Evolutionary conservation across 2,113 vertebrate species (phyloP), one percentile per base, ranked within the genome.

Genomic region (Melospiza georgiana): DNA sequence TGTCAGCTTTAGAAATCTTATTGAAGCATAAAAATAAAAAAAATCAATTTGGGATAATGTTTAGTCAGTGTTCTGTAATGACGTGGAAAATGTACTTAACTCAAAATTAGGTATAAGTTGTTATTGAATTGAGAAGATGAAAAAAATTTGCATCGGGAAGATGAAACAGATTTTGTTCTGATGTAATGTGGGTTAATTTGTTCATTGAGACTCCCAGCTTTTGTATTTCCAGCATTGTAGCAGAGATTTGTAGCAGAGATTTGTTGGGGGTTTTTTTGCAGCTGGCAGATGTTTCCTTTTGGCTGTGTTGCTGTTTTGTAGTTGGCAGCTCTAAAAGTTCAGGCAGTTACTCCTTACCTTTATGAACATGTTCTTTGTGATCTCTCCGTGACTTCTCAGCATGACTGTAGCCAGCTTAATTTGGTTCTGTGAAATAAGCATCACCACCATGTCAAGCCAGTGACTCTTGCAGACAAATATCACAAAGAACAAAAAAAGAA

Each of bases 351-450:
- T 84, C 44, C 44, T 30, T 28, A 52, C 30, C 23, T 10, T 68
- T 68, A 31, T 15, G 28, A 79, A 87, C 33, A 7, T 24, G 23
- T 52, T 92, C 5, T 93, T 89, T 84, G 49, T 75, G 66, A 89
- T 41, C 16, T 89, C 21, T 28, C 23, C 75, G 0, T 78, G 77
- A 37, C 25, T 91, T 87, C n/a, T 68, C n/a, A 41, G 57, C 2
- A 1, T 73, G 54, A 9, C 44, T 91, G 11, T 75, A 82, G 49
- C n/a, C 46, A 79, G 12, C 31, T 84, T 87, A 54, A 66, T 95
- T 94, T 95, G n/a, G 8, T 89, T 91, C 62, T 84, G 46, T 93
- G 77, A 91, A 94, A 62, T 82, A 76, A 76, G 6, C 31, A 33
- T 73, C 74, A 72, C 61, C 41, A 81, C 49, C 51, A 6, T 66